phyloP scores from a whole-genome alignment of 1,140 invertebrate genomes.

The Gryon sp. region DNA sequence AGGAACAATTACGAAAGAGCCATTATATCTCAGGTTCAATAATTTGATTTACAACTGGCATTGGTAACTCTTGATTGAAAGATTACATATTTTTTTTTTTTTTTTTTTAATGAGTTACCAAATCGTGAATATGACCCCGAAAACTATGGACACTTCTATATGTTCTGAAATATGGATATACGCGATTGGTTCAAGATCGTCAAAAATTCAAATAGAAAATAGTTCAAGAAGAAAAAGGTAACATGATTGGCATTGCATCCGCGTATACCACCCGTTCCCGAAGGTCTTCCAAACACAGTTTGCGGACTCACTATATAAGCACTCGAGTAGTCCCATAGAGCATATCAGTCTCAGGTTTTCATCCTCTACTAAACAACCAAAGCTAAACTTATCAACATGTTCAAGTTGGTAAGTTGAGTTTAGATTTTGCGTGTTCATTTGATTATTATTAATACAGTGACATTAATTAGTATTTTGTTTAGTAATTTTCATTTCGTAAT shows the following conservation, averaged over 20 bases:
- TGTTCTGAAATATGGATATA: not conserved
- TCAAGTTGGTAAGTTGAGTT: slow-evolving; percentile 70
- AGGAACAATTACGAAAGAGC: too few relatives aligned
- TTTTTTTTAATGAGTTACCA: too few relatives aligned
- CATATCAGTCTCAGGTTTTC: slow-evolving; percentile 78
- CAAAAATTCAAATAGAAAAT: slow-evolving; percentile 54
- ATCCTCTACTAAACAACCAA: slow-evolving; percentile 75
- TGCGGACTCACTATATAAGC: slow-evolving; percentile 72
- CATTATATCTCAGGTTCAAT: too few relatives aligned
- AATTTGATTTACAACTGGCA: slow-evolving; percentile 20
- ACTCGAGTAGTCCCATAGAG: slow-evolving; percentile 60
- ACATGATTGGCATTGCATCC: slow-evolving; percentile 44
- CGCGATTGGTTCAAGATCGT: slow-evolving; percentile 19
- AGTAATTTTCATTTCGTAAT: not conserved
- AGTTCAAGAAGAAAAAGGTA: slow-evolving; percentile 56
- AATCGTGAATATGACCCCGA: slow-evolving; percentile 15
- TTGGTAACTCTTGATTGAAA: slow-evolving; percentile 6
- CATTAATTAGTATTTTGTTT: slow-evolving; percentile 1
- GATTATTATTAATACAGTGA: too few relatives aligned
- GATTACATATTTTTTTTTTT: slow-evolving; percentile 19
- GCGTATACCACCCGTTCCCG: slow-evolving; percentile 58
- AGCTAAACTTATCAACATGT: slow-evolving; percentile 71
- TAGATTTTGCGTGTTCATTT: not conserved
- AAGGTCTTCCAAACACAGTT: slow-evolving; percentile 67
- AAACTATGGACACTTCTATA: not conserved